Percentiles rank a stretch among this genome's conserved stretches.
Conservation (phyloP, 2,113 vertebrate genomes). For the Myiagra hebetior region DNA sequence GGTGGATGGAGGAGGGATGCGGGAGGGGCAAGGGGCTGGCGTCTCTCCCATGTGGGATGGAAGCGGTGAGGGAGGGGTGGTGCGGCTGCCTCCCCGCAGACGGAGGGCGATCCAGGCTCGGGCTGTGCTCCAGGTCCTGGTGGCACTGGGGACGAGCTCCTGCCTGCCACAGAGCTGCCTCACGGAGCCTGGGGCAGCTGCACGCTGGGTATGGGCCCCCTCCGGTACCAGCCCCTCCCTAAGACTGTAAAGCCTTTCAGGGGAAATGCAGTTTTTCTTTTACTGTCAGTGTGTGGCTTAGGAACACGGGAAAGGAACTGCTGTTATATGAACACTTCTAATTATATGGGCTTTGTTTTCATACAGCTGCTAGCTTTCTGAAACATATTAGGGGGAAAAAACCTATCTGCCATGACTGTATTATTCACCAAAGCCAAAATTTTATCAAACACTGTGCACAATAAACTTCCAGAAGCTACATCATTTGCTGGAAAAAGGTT, state of each 20-base stretch:
- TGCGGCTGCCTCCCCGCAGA: rapidly evolving
- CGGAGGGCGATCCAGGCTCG: rapidly evolving
- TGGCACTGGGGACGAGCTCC: neutral
- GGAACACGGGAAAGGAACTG: neutral
- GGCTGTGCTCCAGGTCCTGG: neutral
- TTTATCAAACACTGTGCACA: neutral
- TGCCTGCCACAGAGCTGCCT: neutral
- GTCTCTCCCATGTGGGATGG: neutral
- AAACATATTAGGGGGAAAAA: neutral
- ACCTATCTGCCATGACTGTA: neutral
- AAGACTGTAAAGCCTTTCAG: neutral
- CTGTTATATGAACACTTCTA: neutral
- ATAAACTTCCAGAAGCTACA: neutral
- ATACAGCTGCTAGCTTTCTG: neutral
- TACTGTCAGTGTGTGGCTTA: neutral
- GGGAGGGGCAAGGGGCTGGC: neutral
- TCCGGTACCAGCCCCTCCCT: neutral
- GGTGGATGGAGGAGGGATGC: neutral
- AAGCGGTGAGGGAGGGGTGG: rapidly evolving
- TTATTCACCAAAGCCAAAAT: neutral
- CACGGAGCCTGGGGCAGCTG: rapidly evolving
- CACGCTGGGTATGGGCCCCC: rapidly evolving
- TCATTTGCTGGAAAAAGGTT: neutral
- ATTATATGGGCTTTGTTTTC: neutral
- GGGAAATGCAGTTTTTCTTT: neutral